Conservation (phyloP, 2,888 invertebrate species). For the Ochropleura plecta region DNA sequence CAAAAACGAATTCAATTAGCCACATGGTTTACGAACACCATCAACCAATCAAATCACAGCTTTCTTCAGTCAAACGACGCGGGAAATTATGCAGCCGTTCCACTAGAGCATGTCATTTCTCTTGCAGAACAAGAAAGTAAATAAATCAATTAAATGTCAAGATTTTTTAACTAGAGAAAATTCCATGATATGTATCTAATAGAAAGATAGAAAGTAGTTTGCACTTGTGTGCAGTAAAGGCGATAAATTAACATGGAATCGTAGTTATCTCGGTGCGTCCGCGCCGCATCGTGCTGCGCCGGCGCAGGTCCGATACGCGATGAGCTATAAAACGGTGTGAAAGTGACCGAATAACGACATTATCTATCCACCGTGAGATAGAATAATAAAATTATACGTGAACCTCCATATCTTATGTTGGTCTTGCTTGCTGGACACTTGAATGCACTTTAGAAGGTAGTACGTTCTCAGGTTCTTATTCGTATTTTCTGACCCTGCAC, state of each 20-base stretch:
- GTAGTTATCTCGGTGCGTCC: constrained; percentile 61
- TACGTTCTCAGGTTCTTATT: neutral
- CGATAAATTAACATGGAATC: constrained; percentile 70
- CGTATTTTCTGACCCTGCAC: neutral
- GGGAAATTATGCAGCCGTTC: constrained; percentile 58
- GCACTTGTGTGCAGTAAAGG: constrained; percentile 58
- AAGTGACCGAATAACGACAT: constrained; percentile 63
- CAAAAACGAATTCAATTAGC: constrained; percentile 56
- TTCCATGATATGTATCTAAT: constrained; percentile 61
- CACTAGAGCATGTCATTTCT: constrained; percentile 56
- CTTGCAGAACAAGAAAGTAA: constrained; percentile 50
- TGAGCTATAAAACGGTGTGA: constrained; percentile 66
- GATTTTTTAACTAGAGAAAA: constrained; percentile 49
- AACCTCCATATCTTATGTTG: constrained; percentile 27
- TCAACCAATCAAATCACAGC: constrained; percentile 41
- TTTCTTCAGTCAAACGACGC: constrained; percentile 54
- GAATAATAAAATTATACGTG: constrained; percentile 56
- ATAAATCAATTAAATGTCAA: constrained; percentile 62
- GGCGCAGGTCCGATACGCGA: constrained; percentile 65
- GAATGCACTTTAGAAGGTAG: neutral
- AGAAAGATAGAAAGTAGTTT: constrained; percentile 72
- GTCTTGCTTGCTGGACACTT: neutral
- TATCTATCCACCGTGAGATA: constrained; percentile 51
- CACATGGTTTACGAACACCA: constrained; percentile 47
- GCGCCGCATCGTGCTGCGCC: constrained; percentile 50